These are phyloP conservation scores for Hybos culiciformis DNA, from an alignment of 2,888 invertebrate genomes.

Conservation along the genomic window DNA sequence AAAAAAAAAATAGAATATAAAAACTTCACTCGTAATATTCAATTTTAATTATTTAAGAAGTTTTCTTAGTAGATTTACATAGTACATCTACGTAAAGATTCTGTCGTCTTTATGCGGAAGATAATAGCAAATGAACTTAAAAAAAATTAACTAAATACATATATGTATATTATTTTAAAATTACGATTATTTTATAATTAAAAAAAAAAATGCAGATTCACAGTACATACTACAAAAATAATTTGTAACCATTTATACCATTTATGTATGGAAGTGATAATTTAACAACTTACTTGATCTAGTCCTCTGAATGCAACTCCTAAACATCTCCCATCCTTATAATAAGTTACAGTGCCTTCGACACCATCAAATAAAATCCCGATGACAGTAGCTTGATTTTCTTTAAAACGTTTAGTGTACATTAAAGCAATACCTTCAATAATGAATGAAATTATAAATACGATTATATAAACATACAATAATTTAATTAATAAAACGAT, in stretches of 20 bases:
- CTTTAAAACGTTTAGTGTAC: constrained; percentile 53
- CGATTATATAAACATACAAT: constrained; percentile 20
- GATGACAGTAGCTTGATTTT: constrained; percentile 52
- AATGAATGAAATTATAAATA: constrained; percentile 58
- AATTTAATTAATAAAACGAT: neutral
- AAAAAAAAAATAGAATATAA: neutral
- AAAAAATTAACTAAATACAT: too few species aligned
- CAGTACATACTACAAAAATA: too few species aligned
- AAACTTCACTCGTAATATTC: neutral
- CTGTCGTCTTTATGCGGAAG: neutral
- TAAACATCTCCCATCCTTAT: constrained; percentile 52
- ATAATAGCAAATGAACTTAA: too few species aligned
- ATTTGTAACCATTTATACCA: too few species aligned
- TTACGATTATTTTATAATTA: too few species aligned
- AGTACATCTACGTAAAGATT: too few species aligned
- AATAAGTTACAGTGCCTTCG: constrained; percentile 54
- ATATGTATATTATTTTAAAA: neutral
- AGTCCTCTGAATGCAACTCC: constrained; percentile 58
- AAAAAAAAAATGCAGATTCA: too few species aligned
- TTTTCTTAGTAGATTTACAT: too few species aligned
- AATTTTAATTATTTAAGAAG: too few species aligned
- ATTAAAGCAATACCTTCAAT: constrained; percentile 44
- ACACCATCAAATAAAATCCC: constrained; percentile 55
- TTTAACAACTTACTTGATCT: constrained; percentile 33
- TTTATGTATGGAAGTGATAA: too few species aligned